A percentile compares a stretch with the other conserved stretches of the same genome.
Conservation (phyloP, 2,113 vertebrate genomes). For the Psittacus erithacus region DNA sequence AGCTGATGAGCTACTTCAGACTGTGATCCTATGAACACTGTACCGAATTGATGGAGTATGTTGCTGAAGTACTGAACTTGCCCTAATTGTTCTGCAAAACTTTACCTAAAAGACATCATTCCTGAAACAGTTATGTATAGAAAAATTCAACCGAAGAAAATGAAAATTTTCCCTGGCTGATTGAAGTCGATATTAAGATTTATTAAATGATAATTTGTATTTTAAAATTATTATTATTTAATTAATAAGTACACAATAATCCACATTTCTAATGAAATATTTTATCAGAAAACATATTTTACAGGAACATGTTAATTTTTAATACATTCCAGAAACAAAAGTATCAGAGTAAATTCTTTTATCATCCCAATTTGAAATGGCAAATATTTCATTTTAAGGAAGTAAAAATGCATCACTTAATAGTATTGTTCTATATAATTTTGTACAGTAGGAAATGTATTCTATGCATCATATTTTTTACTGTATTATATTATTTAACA, state of each 20-base stretch:
- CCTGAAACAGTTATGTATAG: neutral
- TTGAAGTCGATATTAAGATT: neutral
- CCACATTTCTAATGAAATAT: neutral
- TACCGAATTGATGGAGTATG: neutral
- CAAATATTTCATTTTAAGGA: neutral
- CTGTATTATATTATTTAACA: neutral
- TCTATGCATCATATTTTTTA: neutral
- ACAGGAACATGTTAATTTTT: neutral
- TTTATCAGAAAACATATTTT: neutral
- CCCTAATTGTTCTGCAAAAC: neutral
- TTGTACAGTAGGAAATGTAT: neutral
- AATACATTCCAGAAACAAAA: neutral
- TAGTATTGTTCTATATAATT: neutral
- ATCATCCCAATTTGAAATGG: neutral
- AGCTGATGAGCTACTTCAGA: neutral
- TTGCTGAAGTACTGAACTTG: neutral
- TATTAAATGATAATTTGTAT: neutral
- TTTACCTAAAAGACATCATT: neutral
- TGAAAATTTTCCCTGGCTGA: neutral
- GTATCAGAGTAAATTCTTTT: neutral
- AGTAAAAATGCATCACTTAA: neutral
- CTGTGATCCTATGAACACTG: neutral
- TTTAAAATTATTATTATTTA: neutral
- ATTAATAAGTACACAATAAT: neutral
- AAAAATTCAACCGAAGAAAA: neutral